Evolutionary conservation across 2,113 vertebrate genomes (phyloP), one percentile per base, ranked within the genome.

Genomic region (Ctenomys sociabilis): DNA sequence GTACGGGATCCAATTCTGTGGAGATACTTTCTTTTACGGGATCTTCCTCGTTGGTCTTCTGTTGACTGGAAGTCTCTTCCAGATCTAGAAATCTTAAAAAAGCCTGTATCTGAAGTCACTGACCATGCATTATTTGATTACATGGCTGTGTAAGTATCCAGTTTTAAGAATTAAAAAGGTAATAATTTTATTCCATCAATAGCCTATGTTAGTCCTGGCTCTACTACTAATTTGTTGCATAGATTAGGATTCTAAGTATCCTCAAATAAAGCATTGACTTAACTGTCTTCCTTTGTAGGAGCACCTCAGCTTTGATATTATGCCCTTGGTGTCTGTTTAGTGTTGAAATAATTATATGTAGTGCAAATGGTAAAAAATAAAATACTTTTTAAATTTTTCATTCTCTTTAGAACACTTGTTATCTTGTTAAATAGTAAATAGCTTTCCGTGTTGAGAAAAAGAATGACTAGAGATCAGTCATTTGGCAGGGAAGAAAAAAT

Each of bases 1-100:
- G 99, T 99, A 22, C 98, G 97, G 92, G 99, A 99, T 95, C 99
- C 99, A 0, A 95, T 99, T 97, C 97, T 99, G 70, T 99, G 99
- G 99, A 98, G 98, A 91, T 99, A 99, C 91, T 99, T 99, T 96
- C 97, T 99, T 63, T 86, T 99, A 77, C 98, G 99, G 64, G 99
- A 99, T 97, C 98, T 99, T 93, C 98, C 98, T 0, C 88, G 96
- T 14, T 99, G 99, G 99, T 92, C 98, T 30, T 99, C 99, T 7
- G 97, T 99, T 78, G 99, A 99, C 96, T 99, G 99, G 97, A 97
- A 99, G 54, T 99, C 98, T 3, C 98, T 99, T 97, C 99, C 99
- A 35, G 98, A 98, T 35, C 93, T 98, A 73, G 98, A 99, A 75
- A n/a, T 99, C 92, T 98, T 99, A 96, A 98, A 98, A 87, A 98